Evolutionary conservation across 2,113 vertebrate species (phyloP), one percentile per base, ranked within the genome.

Genomic region (Macrotus californicus): DNA sequence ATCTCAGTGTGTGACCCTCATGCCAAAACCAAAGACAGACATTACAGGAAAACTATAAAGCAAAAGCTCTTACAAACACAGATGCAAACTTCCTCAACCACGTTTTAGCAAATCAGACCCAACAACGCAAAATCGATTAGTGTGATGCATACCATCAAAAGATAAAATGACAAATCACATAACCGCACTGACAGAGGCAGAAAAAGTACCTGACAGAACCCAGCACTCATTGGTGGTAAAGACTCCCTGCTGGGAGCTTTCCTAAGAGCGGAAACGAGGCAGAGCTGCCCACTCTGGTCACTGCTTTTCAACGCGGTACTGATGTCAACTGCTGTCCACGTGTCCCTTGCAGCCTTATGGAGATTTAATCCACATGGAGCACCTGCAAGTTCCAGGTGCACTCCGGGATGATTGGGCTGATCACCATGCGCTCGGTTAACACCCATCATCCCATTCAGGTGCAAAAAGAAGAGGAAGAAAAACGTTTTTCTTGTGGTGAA

Each of bases 331-430:
- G 36, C 34, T 18, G 16, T 22, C 54, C 18, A 1, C 16, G 39
- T 41, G 19, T 19, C 64, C 34, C 5, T 48, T 41, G n/a, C 19
- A 14, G 4, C 52, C 52, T 19, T n/a, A 12, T 5, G 19, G 72
- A 66, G 34, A 39, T 2, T 26, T 29, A 8, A 39, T 15, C 39
- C 70, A 19, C 14, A 19, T 1, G 7, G 13, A 9, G 29, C 29
- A 7, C 26, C 6, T 18, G 13, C 8, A 39, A 19, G 54, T 26
- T 64, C 24, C 13, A n/a, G 43, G 56, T 0, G 0, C 34, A 5
- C 1, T 0, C 14, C n/a, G 1, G 6, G 12, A 31, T 4, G n/a
- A 26, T 70, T 43, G 31, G 41, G 18, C 4, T 5, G 21, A 4
- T 16, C 8, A 11, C 46, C 87, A 1, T 14, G 34, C 21, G 11